Evolutionary conservation across 1,140 invertebrate genomes (phyloP).

Genomic region (Drosophila willistoni): DNA sequence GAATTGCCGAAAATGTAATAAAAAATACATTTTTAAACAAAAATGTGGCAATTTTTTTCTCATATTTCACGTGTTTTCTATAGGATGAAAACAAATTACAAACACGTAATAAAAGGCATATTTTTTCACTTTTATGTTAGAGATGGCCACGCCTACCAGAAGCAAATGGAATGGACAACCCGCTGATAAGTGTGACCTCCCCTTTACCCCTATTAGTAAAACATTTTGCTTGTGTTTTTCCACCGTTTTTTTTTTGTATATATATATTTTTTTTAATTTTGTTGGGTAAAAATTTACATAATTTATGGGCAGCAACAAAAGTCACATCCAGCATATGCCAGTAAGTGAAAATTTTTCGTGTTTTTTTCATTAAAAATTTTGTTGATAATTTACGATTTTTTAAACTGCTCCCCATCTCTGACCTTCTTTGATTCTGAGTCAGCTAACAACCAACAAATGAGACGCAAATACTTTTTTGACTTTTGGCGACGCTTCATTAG

Average conservation of each 20-base stretch:
- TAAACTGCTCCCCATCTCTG: conserved; percentile 18
- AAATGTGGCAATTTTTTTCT: conserved; percentile 78
- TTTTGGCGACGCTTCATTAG: conserved; percentile 60
- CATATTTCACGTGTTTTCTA: conserved; percentile 71
- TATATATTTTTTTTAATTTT: conserved; percentile 48
- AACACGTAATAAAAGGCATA: conserved; percentile 69
- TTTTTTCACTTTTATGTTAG: conserved; percentile 62
- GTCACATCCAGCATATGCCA: conserved; percentile 72
- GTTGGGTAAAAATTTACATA: conserved; percentile 71
- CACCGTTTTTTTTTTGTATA: conserved; percentile 15
- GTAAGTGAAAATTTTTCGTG: conserved; percentile 5
- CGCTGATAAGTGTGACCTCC: conserved; percentile 56
- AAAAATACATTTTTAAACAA: conserved; percentile 62
- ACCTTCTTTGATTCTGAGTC: background rate
- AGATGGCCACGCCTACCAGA: conserved; percentile 53
- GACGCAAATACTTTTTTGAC: conserved; percentile 58
- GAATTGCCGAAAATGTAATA: conserved; percentile 59
- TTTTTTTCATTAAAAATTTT: conserved; percentile 73
- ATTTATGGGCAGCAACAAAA: conserved; percentile 77
- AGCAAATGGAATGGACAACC: conserved; percentile 26
- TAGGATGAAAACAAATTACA: conserved; percentile 70
- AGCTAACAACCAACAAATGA: conserved; percentile 46
- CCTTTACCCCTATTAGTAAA: conserved; percentile 74
- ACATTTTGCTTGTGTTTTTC: conserved; percentile 44
- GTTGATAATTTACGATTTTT: conserved; percentile 74